Conservation (phyloP, 2,113 vertebrate genomes). For the Lophotis ruficrista region DNA sequence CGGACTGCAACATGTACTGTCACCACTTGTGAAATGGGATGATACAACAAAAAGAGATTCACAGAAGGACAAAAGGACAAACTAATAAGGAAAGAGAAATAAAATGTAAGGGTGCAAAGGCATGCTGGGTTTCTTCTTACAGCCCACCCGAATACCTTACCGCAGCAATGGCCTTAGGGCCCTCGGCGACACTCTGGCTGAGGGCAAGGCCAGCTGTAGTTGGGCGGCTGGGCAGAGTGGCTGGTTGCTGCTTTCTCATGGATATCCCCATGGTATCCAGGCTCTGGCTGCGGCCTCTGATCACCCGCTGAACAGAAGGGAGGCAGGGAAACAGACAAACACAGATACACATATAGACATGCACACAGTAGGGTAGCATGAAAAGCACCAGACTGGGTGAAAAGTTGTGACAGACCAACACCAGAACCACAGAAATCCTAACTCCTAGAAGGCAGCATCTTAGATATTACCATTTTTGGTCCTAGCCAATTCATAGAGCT, state of each 20-base stretch:
- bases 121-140: not conserved
- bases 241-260: conserved; percentile 66
- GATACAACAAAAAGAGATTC: not conserved
- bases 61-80: not conserved
- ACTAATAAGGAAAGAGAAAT: not conserved
- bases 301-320: conserved; percentile 81
- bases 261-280: conserved; percentile 84
- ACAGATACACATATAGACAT: conserved; percentile 44
- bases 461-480: not conserved
- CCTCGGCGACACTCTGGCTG: conserved; percentile 70
- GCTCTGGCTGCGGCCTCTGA: conserved; percentile 88
- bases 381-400: not conserved
- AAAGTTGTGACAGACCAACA: not conserved
- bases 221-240: conserved; percentile 53
- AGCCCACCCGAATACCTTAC: conserved; percentile 55
- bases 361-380: conserved; percentile 21
- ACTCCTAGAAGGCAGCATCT: not conserved
- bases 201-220: conserved; percentile 67
- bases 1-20: not conserved
- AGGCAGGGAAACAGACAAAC: conserved; percentile 65
- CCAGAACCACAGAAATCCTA: conserved; percentile 18
- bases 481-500: not conserved
- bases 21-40: not conserved
- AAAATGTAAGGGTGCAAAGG: not conserved
- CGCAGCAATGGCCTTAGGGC: conserved; percentile 70